A percentile compares a stretch with the other conserved stretches of the same genome.
Evolutionary conservation across 2,797 vertebrate species (phyloP).

Genomic region (Loris lydekkerianus): DNA sequence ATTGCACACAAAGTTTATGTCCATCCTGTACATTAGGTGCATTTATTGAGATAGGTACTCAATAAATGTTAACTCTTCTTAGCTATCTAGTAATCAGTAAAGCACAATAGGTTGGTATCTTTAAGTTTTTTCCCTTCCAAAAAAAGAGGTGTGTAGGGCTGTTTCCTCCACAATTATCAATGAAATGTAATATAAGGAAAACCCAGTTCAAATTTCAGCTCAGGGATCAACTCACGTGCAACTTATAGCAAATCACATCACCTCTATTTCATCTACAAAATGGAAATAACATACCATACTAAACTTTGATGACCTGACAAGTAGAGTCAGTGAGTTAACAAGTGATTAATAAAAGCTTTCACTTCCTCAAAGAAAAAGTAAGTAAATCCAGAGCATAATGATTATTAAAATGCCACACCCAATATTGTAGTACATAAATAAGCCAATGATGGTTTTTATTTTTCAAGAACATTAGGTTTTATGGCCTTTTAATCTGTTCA

Average conservation of each 20-base stretch:
- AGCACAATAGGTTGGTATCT: background rate
- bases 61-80: background rate
- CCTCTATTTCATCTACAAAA: background rate
- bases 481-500: conserved; percentile 59
- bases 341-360: background rate
- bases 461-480: conserved; percentile 62
- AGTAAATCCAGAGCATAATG: background rate
- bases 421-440: conserved; percentile 17
- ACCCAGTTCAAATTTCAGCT: background rate
- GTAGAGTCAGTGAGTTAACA: background rate
- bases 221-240: background rate
- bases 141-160: background rate
- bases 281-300: background rate
- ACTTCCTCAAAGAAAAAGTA: background rate
- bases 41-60: background rate
- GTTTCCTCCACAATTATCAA: conserved; percentile 16
- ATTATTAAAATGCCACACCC: conserved; percentile 54
- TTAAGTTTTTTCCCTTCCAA: background rate
- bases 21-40: no score
- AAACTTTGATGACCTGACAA: background rate
- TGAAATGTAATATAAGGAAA: conserved; percentile 16
- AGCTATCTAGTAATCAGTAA: background rate
- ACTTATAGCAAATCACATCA: background rate
- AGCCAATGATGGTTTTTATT: conserved; percentile 25
- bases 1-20: no score